A percentile compares a stretch with the other conserved stretches of the same genome.
These are phyloP conservation scores for Microctonus hyperodae DNA, from an alignment of 2,888 invertebrate species.

Conservation along the genomic window DNA sequence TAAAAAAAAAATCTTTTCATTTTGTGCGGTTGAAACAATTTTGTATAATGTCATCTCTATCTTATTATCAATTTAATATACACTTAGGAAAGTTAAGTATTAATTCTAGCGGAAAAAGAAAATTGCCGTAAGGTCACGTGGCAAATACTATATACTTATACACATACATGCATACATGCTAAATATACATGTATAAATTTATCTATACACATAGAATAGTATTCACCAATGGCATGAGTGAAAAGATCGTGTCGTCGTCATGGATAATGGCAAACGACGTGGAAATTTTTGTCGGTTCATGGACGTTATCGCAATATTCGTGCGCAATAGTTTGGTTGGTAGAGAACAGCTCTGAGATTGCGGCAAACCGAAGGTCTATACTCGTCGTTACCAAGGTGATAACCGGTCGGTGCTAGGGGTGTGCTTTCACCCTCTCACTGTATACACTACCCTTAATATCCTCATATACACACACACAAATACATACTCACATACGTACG, in stretches of 20 bases:
- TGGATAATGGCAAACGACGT: constrained; percentile 27
- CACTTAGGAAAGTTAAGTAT: background rate
- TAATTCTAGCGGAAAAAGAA: background rate
- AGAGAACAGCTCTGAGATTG: constrained; percentile 29
- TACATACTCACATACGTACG: background rate
- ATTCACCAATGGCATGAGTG: background rate
- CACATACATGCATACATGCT: too few species aligned
- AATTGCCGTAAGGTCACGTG: too few species aligned
- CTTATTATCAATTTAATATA: background rate
- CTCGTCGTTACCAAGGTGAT: constrained; percentile 39
- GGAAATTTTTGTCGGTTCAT: constrained; percentile 30
- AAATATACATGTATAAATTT: too few species aligned
- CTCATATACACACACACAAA: background rate
- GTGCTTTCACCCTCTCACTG: constrained; percentile 5
- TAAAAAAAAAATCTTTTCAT: background rate
- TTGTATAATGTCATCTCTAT: background rate
- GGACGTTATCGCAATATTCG: constrained; percentile 34
- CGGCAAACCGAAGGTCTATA: constrained; percentile 26
- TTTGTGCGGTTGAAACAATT: background rate
- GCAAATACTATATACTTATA: too few species aligned
- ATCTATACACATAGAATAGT: background rate
- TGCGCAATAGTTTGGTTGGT: constrained; percentile 2
- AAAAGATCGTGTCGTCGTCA: constrained; percentile 4
- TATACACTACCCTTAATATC: background rate
- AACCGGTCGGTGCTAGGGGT: constrained; percentile 28